Conservation (phyloP, 2,888 invertebrate genomes). For the Patella ulyssiponensis region DNA sequence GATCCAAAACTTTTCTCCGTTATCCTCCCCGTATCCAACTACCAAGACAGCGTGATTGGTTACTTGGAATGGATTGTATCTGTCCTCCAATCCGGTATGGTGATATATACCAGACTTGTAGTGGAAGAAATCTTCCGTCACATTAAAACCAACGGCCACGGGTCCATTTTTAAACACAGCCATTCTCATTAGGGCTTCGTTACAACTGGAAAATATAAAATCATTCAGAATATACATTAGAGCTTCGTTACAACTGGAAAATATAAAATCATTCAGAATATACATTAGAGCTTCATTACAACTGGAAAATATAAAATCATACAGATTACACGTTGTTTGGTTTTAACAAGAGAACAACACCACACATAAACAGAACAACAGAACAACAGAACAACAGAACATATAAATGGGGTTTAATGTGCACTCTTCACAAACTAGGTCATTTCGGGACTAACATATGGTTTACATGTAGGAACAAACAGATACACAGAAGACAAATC, state of each 20-base stretch:
- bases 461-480: neutral
- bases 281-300: too few relatives aligned
- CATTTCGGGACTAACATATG: neutral
- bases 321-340: neutral
- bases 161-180: slow-evolving; percentile 73
- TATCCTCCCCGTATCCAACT: slow-evolving; percentile 74
- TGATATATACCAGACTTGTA: slow-evolving; percentile 74
- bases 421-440: neutral
- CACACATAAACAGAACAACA: too few relatives aligned
- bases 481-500: too few relatives aligned
- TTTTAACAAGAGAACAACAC: neutral
- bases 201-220: slow-evolving; percentile 66
- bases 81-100: slow-evolving; percentile 66
- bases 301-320: neutral
- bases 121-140: slow-evolving; percentile 71
- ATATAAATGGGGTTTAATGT: neutral
- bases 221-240: slow-evolving; percentile 58
- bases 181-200: slow-evolving; percentile 73
- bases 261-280: slow-evolving; percentile 12
- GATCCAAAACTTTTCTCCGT: slow-evolving; percentile 70
- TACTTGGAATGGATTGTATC: slow-evolving; percentile 73
- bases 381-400: neutral
- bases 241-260: slow-evolving; percentile 73
- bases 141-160: slow-evolving; percentile 73
- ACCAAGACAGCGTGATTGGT: slow-evolving; percentile 74